Conservation (phyloP, 2,113 vertebrate genomes). For the Seriola rivoliana region DNA sequence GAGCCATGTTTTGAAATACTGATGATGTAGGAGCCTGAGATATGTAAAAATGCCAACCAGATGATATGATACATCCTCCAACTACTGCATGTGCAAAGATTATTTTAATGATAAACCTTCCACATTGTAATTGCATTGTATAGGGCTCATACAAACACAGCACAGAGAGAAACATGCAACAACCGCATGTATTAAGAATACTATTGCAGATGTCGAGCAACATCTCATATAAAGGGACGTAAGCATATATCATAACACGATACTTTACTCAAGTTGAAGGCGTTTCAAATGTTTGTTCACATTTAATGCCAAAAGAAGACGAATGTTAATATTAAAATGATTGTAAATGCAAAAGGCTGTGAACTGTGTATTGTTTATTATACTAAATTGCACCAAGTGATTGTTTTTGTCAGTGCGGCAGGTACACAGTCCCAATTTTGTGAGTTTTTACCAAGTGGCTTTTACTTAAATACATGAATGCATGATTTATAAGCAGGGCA, state of each 20-base stretch:
- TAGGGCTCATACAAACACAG: neutral
- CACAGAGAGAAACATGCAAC: neutral
- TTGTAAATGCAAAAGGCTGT: neutral
- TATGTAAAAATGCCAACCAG: neutral
- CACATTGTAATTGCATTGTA: neutral
- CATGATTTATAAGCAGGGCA: neutral
- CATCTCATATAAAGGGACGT: neutral
- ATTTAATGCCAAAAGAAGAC: neutral
- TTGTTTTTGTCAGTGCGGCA: neutral
- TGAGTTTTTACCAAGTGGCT: neutral
- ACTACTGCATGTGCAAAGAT: neutral
- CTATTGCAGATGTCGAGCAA: neutral
- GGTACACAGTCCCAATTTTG: neutral
- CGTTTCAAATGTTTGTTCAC: neutral
- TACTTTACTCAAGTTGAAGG: neutral
- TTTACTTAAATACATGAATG: constrained; percentile 6
- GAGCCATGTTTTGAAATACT: neutral
- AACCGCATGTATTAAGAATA: no score
- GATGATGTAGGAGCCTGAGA: no score
- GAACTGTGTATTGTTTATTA: neutral
- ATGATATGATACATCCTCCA: neutral
- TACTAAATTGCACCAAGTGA: neutral
- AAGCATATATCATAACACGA: neutral
- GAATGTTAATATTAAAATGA: neutral
- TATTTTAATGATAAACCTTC: neutral